Evolutionary conservation across 2,797 vertebrate genomes (phyloP), one percentile per base, ranked within the genome.

Genomic region (Euthynnus affinis): DNA sequence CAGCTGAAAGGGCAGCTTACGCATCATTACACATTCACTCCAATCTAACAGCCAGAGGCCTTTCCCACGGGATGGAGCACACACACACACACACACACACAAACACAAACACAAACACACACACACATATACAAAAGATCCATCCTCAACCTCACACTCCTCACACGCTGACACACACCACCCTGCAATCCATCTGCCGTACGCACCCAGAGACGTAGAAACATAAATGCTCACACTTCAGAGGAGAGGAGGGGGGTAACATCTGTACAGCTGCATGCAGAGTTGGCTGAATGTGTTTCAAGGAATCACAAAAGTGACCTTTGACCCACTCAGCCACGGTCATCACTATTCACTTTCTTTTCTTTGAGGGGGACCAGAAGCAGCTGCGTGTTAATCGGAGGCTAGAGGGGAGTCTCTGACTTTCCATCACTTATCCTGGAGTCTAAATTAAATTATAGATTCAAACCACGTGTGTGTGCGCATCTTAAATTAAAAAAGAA

Each of bases 1-100:
- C 89, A 91, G 88, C 87, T 91, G 88, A 94, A 84, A 87, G 76
- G 78, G 76, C 69, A 79, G 64, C 67, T 91, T 72, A 85, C 34
- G 89, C 91, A 83, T 89, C 88, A 88, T 83, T 92, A 84, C 81
- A 91, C 88, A 80, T 76, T 86, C 78, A 71, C 82, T 76, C 58
- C 49, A 32, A 62, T 86, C 59, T 82, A 85, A 81, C 85, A 84
- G 82, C 80, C 84, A 86, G 80, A 67, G 71, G 85, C 70, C 77
- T 86, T 92, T 94, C 92, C 91, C 93, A 93, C 87, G 87, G 83
- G 90, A 85, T 79, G 81, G 60, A 61, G 80, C n/a, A 40, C 51
- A 63, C 73, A 69, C 71, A 74, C 72, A 72, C 34, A 60, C 65
- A 76, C 76, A 74, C 22, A 29, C 51, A 69, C 60, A 44, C 61